phyloP scores from a whole-genome alignment of 2,888 invertebrate genomes.

The Barypeithes pellucidus region DNA sequence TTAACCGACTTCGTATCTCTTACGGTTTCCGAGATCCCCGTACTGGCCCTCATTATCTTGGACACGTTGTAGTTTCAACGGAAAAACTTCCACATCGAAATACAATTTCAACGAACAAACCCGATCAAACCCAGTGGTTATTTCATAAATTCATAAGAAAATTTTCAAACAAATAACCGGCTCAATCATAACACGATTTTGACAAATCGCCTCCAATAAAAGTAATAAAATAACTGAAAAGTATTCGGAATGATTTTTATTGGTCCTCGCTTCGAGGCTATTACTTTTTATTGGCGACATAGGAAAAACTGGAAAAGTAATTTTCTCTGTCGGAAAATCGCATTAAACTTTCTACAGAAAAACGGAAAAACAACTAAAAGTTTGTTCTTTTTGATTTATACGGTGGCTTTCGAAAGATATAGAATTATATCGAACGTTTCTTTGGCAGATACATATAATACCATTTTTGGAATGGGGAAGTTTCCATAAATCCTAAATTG shows the following conservation, averaged over 20 bases:
- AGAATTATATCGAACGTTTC: constrained; percentile 13
- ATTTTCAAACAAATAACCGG: neutral
- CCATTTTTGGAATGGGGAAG: neutral
- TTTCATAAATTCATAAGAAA: no score
- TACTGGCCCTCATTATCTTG: no score
- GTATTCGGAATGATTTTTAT: constrained; percentile 29
- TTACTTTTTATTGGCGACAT: constrained; percentile 33
- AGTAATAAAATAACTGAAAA: constrained; percentile 24
- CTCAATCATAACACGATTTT: neutral
- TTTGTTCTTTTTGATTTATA: constrained; percentile 14
- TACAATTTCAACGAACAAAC: no score
- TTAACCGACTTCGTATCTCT: no score
- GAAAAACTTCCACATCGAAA: no score
- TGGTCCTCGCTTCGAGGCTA: constrained; percentile 20
- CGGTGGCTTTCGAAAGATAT: constrained; percentile 15
- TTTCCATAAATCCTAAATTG: neutral
- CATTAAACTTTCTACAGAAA: constrained; percentile 19
- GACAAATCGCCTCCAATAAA: constrained; percentile 17
- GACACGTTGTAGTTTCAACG: no score
- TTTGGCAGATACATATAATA: neutral
- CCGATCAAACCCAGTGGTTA: no score
- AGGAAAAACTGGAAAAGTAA: constrained; percentile 24
- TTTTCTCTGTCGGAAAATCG: constrained; percentile 11
- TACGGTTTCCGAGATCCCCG: no score
- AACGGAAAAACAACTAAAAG: constrained; percentile 6